Base-by-base conservation (phyloP, 1,140 invertebrate genomes). In the Cyrtorhinus lividipennis region DNA sequence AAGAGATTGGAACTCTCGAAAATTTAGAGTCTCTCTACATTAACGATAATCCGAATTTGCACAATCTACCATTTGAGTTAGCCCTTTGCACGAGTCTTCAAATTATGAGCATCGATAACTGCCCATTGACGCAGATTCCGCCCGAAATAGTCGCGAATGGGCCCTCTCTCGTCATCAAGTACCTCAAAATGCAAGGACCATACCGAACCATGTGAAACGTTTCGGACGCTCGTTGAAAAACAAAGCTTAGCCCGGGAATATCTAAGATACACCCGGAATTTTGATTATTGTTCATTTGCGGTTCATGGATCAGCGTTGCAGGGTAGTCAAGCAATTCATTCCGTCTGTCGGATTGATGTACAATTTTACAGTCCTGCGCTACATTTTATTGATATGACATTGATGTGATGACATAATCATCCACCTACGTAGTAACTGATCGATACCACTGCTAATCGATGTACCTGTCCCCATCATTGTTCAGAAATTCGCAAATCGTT, bases 31-130 rank as follows among this genome's bases (percentile, higher is more conserved):
- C 88, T 44, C 77, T 99, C 12, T 98, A 99, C 75, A 84, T 99
- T 61, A 99, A 99, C 80, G 97, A 99, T 76, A 99, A 99, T 80
- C 87, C 84, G 15, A 90, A 90, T 73, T 78, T 99, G 66, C 92
- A 95, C 75, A 94, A 91, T 78, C 78, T 99, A 66, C 97, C 97
- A 27, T 98, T 95, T 76, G 97, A 99, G 73, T 73, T 99, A 67
- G 96, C 95, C 20, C 80, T 98, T 13, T 99, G 97, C 79, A 85
- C 88, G 61, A 96, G 93, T 72, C 79, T 99, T 59, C 93, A 95
- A 78, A 98, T 99, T 70, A 97, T 99, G 89, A 96, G 93, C 70
- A 98, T 99, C 77, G 97, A 99, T 74, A 98, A 98, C 77, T 99
- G 97, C 79, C 96, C 95, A 44, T 76, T 99, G 56, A 90, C 89